Base-by-base conservation (phyloP, 2,888 invertebrate species). In the Habroteleia sp. region DNA sequence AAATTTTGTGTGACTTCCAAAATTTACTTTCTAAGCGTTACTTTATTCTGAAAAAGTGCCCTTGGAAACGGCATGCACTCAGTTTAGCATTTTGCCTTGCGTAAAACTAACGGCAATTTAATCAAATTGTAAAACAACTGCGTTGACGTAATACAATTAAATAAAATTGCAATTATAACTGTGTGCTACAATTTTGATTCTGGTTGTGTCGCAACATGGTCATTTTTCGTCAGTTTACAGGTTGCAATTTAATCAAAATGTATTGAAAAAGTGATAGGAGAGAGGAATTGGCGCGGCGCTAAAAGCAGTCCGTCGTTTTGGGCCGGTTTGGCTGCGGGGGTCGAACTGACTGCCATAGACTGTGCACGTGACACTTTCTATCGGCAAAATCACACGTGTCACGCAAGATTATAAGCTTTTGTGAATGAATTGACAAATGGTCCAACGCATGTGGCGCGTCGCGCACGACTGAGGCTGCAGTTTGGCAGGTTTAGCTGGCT, bases 361-460 rank as follows among this genome's bases (percentile, higher is more conserved):
- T 8, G 37, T 14, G 77, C 81, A 82, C 82, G 82, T 82, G 82
- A 78, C 79, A 81, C 78, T 82, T 82, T 81, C 80, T 79, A 79
- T 83, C 79, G 16, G 77, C 74, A 58, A 77, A 79, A 81, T 81
- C 82, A 79, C 83, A 83, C 83, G 83, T 83, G 63, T 72, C 84
- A 80, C 77, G 77, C 76, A 79, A 80, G 83, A 83, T 84, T 81
- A 84, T 82, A 77, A 79, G 78, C 76, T 79, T 80, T 80, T 81
- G 81, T 79, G 73, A 72, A 62, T 50, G 42, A 42, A 42, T 80
- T 82, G 82, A 84, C 81, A 77, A 82, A 84, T 83, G 81, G 80
- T 81, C 82, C 83, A 81, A 75, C 82, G 82, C 84, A 84, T 84
- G 81, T 84, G 85, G 84, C 84, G 84, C 83, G 81, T 85, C 83